Evolutionary conservation across 2,888 invertebrate genomes (phyloP), one percentile per base, ranked within the genome.

Genomic region (Cinara cedri): DNA sequence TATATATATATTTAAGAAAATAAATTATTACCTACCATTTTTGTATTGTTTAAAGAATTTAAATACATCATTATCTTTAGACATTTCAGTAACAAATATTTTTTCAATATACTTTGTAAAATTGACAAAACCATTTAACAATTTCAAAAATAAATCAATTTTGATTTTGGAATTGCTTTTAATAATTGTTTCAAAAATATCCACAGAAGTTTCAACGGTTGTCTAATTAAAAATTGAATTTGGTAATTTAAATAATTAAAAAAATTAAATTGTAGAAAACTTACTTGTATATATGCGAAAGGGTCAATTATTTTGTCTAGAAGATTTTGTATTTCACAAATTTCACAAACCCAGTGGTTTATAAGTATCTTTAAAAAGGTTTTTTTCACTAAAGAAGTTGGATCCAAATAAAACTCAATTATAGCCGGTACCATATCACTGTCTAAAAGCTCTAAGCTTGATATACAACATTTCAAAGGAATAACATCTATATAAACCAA

Each of bases 371-470:
- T 78, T 62, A 78, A 34, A 70, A 78, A 78, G 11, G 34, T 16
- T 62, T 62, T 78, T 42, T 78, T 78, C 51, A 60, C 60, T 8
- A 34, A 3, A 60, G 78, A 78, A 19, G 60, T 70, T 44, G 78
- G 78, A 24, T 78, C 60, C 51, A 78, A 78, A 62, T 78, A 78
- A 78, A 78, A 78, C 10, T 34, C 68, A 51, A 70, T 51, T 51
- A 78, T 70, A n/a, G 78, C 70, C 6, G 78, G 78, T 60, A 78
- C 70, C 34, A 78, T 49, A 60, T 78, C 78, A 78, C 70, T 70
- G 34, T 78, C 78, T 55, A 78, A 70, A 3, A 78, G 60, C 21
- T 78, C 78, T 16, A 78, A 70, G 26, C 70, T 78, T 70, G 70
- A 78, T 51, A 78, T 51, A 78, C 70, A 78, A 42, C 60, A 78